Conservation (phyloP, 2,888 invertebrate genomes). For the Thereva nobilitata region DNA sequence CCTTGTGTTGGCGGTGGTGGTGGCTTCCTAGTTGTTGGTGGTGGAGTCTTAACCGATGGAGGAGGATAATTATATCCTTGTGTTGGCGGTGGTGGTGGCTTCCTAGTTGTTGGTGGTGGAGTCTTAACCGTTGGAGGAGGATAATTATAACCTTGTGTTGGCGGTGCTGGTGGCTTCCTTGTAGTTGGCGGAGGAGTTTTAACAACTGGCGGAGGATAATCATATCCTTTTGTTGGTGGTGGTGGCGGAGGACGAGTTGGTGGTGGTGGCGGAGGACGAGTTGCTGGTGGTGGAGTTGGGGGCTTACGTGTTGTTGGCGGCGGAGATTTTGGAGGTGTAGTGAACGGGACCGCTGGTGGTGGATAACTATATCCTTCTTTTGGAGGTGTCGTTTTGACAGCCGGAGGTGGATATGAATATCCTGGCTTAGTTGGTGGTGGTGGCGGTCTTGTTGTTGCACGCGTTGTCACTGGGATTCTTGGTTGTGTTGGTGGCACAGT, state of each 20-base stretch:
- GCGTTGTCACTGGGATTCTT: slow-evolving; percentile 21
- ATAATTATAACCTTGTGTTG: neutral
- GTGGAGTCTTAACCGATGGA: neutral
- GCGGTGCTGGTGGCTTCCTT: neutral
- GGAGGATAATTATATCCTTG: neutral
- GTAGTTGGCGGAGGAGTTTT: no score
- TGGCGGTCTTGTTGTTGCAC: neutral
- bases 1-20: neutral
- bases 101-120: no score
- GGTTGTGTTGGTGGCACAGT: slow-evolving; percentile 18
- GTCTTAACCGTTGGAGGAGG: no score
- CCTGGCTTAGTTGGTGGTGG: neutral
- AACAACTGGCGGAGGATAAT: no score
- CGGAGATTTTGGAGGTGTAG: neutral
- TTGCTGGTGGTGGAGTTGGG: neutral
- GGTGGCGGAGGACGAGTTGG: neutral
- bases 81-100: neutral
- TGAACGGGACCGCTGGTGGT: slow-evolving; percentile 14
- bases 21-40: neutral
- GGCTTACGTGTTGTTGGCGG: no score
- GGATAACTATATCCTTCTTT: slow-evolving; percentile 19
- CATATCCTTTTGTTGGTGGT: neutral
- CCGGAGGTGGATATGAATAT: slow-evolving; percentile 12
- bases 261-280: neutral
- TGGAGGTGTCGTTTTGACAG: slow-evolving; percentile 6